A percentile compares a stretch with the other conserved stretches of the same genome.
phyloP scores from a whole-genome alignment of 2,888 invertebrate genomes.

The Argyresthia goedartella region DNA sequence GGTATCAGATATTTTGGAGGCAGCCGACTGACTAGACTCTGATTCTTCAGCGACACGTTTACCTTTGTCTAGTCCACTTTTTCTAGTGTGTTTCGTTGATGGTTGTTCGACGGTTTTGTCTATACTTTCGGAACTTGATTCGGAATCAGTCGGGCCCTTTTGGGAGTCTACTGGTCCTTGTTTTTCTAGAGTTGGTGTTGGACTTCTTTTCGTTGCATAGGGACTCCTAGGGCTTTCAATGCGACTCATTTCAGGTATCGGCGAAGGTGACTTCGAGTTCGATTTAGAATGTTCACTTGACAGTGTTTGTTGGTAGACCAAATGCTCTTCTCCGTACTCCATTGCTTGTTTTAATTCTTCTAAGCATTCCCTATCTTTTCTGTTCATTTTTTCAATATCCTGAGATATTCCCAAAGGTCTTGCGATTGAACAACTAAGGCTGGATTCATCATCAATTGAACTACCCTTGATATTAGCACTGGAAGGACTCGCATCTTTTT shows the following conservation, averaged over 20 bases:
- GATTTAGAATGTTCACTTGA: conserved; percentile 62
- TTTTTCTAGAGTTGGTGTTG: conserved; percentile 74
- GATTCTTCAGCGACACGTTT: conserved; percentile 67
- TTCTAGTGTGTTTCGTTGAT: conserved; percentile 58
- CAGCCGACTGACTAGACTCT: conserved; percentile 72
- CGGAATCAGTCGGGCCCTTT: conserved; percentile 71
- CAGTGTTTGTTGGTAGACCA: conserved; percentile 47
- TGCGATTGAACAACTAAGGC: conserved; percentile 84
- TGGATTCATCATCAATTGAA: conserved; percentile 79
- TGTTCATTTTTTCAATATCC: conserved; percentile 76
- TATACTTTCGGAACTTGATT: conserved; percentile 69
- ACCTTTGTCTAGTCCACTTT: conserved; percentile 51
- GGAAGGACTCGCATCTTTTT: conserved; percentile 76
- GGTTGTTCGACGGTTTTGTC: conserved; percentile 61
- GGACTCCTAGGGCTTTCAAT: conserved; percentile 60
- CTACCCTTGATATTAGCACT: conserved; percentile 75
- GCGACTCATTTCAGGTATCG: conserved; percentile 32
- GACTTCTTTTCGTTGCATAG: conserved; percentile 49
- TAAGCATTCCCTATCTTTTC: conserved; percentile 73
- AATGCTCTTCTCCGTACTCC: conserved; percentile 65
- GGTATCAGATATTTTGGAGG: conserved; percentile 56
- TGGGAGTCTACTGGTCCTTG: conserved; percentile 69
- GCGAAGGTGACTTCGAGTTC: conserved; percentile 48
- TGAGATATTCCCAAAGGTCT: conserved; percentile 84
- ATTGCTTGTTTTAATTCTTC: conserved; percentile 72